Conservation (phyloP, 2,797 vertebrate genomes). For the Lophius americanus region DNA sequence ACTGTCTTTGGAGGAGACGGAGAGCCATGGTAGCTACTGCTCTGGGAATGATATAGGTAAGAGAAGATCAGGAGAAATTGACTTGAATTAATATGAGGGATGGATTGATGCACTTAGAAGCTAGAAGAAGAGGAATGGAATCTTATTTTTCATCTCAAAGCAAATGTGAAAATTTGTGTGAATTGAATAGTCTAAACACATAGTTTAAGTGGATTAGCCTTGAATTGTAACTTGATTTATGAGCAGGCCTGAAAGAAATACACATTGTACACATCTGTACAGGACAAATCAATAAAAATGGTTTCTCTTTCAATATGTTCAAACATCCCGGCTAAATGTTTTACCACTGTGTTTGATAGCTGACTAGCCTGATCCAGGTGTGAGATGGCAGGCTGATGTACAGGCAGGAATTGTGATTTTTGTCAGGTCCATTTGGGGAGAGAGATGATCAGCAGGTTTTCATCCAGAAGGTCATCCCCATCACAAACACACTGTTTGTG, state of each 20-base stretch:
- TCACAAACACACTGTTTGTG: slow-evolving; percentile 96
- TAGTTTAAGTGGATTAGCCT: not conserved
- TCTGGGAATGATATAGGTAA: slow-evolving; percentile 97
- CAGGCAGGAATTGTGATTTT: slow-evolving; percentile 5
- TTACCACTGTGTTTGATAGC: not conserved
- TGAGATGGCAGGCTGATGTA: not conserved
- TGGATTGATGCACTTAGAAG: not conserved
- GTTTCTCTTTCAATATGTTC: not conserved
- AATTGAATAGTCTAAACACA: too few species aligned
- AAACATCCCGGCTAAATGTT: not conserved
- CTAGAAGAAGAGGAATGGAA: not conserved
- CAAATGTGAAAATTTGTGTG: too few species aligned
- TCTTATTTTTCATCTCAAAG: not conserved
- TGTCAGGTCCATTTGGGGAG: slow-evolving; percentile 94
- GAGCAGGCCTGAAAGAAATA: not conserved
- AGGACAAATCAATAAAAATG: not conserved
- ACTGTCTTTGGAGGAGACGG: slow-evolving; percentile 94
- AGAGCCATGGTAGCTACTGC: slow-evolving; percentile 94
- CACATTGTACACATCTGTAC: not conserved
- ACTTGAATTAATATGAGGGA: not conserved
- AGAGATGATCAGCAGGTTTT: slow-evolving; percentile 98
- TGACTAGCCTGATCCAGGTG: not conserved
- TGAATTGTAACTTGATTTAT: not conserved
- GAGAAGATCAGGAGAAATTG: slow-evolving; percentile 18
- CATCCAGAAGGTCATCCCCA: slow-evolving; percentile 98